A percentile compares a stretch with the other conserved stretches of the same genome.
phyloP scores from a whole-genome alignment of 2,113 vertebrate species.

The Acrocephalus kingi region DNA sequence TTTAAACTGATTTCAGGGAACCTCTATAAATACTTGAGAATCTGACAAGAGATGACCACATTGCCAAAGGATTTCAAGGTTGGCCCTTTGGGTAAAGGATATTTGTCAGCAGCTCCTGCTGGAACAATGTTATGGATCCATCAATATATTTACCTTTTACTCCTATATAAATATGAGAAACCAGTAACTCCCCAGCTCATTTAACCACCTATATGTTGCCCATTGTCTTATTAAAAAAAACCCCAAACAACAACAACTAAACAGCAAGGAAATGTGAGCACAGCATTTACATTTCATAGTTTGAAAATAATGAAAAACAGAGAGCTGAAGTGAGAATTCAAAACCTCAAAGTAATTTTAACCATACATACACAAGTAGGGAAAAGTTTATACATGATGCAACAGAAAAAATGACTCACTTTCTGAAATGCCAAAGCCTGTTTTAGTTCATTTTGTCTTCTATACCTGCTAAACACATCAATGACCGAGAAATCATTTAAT shows the following conservation, averaged over 20 bases:
- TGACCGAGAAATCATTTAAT: constrained; percentile 59
- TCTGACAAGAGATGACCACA: neutral
- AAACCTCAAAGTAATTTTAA: constrained; percentile 65
- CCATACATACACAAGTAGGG: constrained; percentile 41
- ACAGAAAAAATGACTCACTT: constrained; percentile 56
- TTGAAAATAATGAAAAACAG: constrained; percentile 59
- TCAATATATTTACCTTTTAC: neutral
- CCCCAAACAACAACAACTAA: neutral
- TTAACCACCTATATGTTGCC: neutral
- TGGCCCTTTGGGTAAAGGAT: neutral
- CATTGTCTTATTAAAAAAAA: neutral
- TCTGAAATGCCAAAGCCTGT: constrained; percentile 19
- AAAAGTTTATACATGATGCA: constrained; percentile 63
- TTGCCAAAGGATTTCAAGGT: neutral
- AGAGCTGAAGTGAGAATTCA: constrained; percentile 61
- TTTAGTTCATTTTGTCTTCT: constrained; percentile 37
- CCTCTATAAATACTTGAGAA: neutral
- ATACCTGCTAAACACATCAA: constrained; percentile 49
- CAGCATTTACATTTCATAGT: neutral
- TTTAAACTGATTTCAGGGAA: neutral
- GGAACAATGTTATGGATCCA: neutral
- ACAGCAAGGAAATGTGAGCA: neutral
- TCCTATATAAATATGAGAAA: neutral
- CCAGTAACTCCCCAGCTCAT: neutral
- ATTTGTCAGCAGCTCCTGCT: neutral